Base-by-base conservation (phyloP, 1,140 invertebrate genomes). In the Chymomyza costata region DNA sequence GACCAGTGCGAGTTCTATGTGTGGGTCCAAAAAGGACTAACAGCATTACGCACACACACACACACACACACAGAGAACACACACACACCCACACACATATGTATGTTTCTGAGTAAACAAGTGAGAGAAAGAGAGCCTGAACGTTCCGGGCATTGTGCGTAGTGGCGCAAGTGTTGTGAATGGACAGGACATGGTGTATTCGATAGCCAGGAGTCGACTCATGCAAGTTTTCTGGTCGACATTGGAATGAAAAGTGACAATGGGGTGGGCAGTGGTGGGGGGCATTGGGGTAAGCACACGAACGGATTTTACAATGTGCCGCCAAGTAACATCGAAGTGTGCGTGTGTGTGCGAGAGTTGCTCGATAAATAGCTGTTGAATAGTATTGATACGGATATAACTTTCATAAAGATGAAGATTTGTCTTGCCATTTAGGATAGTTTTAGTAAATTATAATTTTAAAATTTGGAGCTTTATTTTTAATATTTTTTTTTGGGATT, bases 281-380 rank as follows among this genome's bases (percentile, higher is more conserved):
- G 19, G 8, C 11, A 25, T n/a, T 11, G 35, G 57, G 46, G 50
- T 31, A 31, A 21, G 32, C 48, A 46, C 38, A 53, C 56, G 52
- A 74, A 65, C 60, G 69, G 65, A 74, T 74, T 74, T 74, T 74
- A 74, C 69, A 74, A 74, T 74, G 66, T 51, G 50, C 68, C 38
- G 48, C 56, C 51, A 39, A 45, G n/a, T n/a, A 14, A 32, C 41
- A 43, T 16, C 8, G 14, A 3, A 25, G 3, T 25, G 8, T 25
- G 3, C n/a, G 3, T 25, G 8, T 25, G 21, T 25, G 21, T 25
- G 21, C 21, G 21, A 5, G 21, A 8, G 21, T 25, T 25, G 21
- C 21, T 25, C 8, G n/a, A n/a, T n/a, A n/a, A n/a, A n/a, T n/a
- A n/a, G n/a, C n/a, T n/a, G n/a, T n/a, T n/a, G n/a, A n/a, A n/a